phyloP scores from a whole-genome alignment of 2,113 vertebrate genomes.

The Manacus vitellinus region DNA sequence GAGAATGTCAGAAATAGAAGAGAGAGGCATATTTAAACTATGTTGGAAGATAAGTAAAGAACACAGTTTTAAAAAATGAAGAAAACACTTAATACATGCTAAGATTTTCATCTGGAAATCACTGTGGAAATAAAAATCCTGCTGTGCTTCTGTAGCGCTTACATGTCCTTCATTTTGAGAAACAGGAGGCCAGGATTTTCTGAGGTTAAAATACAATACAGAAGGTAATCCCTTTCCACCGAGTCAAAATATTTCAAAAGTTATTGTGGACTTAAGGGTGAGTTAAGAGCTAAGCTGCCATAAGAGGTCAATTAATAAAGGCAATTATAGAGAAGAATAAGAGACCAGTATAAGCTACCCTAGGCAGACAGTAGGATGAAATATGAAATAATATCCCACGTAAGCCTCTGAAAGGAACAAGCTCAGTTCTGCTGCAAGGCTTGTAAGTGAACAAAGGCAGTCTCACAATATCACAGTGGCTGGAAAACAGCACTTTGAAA shows the following conservation, averaged over 20 bases:
- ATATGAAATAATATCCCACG: not conserved
- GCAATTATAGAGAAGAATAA: not conserved
- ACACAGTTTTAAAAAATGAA: not conserved
- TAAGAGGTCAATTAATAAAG: not conserved
- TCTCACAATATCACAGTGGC: not conserved
- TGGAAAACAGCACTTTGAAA: not conserved
- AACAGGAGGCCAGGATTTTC: not conserved
- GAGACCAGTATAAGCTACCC: not conserved
- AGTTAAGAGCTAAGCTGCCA: not conserved
- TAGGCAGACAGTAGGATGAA: not conserved
- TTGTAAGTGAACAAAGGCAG: not conserved
- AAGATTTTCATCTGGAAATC: not conserved
- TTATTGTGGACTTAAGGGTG: not conserved
- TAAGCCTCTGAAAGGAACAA: not conserved
- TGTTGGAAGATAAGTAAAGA: not conserved
- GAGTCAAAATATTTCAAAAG: not conserved
- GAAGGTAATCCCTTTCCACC: not conserved
- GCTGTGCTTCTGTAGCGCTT: not conserved
- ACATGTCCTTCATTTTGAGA: not conserved
- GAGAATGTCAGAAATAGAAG: not conserved
- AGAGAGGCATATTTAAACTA: not conserved
- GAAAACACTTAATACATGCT: not conserved
- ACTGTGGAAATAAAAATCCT: not conserved
- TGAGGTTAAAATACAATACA: not conserved
- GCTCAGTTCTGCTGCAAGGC: not conserved